Evolutionary conservation across 2,888 invertebrate genomes (phyloP).

Genomic region (Rhorus exstirpatorius): DNA sequence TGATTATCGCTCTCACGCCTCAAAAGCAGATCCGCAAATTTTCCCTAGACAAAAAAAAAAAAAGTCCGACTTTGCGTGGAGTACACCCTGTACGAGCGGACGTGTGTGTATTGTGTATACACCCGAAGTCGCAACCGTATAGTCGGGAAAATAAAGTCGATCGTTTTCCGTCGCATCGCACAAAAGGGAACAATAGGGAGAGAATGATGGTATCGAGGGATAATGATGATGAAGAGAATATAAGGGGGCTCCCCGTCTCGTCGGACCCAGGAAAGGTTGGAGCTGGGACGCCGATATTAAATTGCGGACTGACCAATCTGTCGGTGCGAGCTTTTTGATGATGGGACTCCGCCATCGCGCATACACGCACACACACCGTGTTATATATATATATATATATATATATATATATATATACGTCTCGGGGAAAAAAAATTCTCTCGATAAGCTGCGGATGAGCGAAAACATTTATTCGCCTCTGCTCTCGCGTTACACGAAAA

Average conservation of each 20-base stretch:
- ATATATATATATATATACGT: not conserved
- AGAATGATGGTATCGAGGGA: slow-evolving; percentile 74
- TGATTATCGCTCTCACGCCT: no score
- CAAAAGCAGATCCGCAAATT: no score
- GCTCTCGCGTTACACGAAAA: not conserved
- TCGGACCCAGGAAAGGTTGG: not conserved
- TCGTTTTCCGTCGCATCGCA: not conserved
- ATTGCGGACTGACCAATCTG: slow-evolving; percentile 81
- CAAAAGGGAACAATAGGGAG: slow-evolving; percentile 21
- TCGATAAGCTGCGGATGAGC: not conserved
- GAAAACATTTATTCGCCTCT: slow-evolving; percentile 47
- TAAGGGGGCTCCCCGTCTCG: slow-evolving; percentile 51
- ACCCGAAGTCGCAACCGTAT: slow-evolving; percentile 12
- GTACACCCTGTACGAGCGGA: no score
- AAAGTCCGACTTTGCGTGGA: not conserved
- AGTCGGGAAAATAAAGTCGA: slow-evolving; percentile 51
- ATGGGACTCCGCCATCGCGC: slow-evolving; percentile 44
- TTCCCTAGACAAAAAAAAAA: no score
- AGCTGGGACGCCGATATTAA: slow-evolving; percentile 77
- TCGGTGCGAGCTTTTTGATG: slow-evolving; percentile 75
- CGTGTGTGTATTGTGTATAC: not conserved
- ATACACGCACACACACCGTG: slow-evolving; percentile 5
- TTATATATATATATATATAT: not conserved
- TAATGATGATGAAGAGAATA: slow-evolving; percentile 71
- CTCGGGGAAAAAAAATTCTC: not conserved